Percentiles rank a stretch among this genome's conserved stretches.
Evolutionary conservation across 2,797 vertebrate genomes (phyloP).

Genomic region (Chiloscyllium punctatum): DNA sequence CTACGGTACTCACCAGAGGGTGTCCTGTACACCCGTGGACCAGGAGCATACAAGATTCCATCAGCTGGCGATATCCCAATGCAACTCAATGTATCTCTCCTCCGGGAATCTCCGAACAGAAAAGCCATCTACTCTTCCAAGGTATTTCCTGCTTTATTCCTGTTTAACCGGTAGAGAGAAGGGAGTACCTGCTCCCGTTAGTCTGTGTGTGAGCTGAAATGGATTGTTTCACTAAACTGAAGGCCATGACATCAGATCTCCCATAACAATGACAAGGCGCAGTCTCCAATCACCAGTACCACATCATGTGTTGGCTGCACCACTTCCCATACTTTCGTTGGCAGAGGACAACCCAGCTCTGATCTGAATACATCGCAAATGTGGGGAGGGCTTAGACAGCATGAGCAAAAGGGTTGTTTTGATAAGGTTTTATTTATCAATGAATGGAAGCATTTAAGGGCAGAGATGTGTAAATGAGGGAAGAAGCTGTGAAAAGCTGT

Average conservation of each 20-base stretch:
- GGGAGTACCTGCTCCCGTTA: background rate
- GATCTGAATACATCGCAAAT: background rate
- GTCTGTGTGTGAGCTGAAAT: too few species aligned
- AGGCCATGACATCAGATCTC: too few species aligned
- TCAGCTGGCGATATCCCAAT: conserved; percentile 81
- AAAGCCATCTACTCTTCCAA: conserved; percentile 92
- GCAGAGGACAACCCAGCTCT: background rate
- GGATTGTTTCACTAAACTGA: too few species aligned
- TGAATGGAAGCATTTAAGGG: background rate
- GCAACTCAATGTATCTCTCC: conserved; percentile 75
- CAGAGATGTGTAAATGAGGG: background rate
- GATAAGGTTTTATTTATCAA: background rate
- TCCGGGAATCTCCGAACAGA: conserved; percentile 77
- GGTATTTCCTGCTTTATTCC: conserved; percentile 54
- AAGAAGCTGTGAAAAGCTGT: background rate
- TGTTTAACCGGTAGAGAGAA: background rate
- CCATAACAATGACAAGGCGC: too few species aligned
- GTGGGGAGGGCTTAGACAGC: background rate
- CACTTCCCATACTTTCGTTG: background rate
- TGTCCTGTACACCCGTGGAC: conserved; percentile 76
- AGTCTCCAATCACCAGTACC: background rate
- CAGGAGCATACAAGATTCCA: conserved; percentile 91
- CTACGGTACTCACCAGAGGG: conserved; percentile 81
- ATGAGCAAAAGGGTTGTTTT: background rate
- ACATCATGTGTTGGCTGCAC: background rate